These are phyloP conservation scores for Adelges cooleyi DNA, from an alignment of 1,140 invertebrate genomes.

Conservation along the genomic window DNA sequence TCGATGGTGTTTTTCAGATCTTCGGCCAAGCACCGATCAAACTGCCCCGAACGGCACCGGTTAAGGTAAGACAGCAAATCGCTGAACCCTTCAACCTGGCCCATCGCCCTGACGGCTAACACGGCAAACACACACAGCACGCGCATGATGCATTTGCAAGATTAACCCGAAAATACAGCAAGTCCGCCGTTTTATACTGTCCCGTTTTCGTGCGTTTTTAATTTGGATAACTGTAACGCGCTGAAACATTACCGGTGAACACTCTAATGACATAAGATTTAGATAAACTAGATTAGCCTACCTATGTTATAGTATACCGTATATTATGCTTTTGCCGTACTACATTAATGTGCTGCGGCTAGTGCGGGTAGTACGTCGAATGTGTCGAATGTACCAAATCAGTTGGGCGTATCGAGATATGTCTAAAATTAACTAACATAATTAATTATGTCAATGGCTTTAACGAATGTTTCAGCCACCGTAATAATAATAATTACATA, in stretches of 20 bases:
- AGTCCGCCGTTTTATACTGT: not conserved
- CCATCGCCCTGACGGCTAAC: not conserved
- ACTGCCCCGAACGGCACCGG: not conserved
- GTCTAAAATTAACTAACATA: no score
- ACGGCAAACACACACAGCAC: not conserved
- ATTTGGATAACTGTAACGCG: not conserved
- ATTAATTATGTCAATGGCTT: no score
- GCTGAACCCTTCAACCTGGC: not conserved
- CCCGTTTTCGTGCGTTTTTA: not conserved
- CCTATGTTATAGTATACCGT: no score
- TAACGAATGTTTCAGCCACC: no score
- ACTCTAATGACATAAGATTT: no score
- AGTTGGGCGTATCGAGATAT: not conserved
- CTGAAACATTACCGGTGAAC: not conserved
- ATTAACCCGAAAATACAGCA: not conserved
- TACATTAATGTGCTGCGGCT: no score
- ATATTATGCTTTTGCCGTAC: no score
- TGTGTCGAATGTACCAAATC: constrained; percentile 1
- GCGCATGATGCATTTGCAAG: not conserved
- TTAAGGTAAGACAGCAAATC: not conserved
- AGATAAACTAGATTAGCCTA: no score
- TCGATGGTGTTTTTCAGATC: not conserved
- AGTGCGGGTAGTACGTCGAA: not conserved
- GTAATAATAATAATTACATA: no score
- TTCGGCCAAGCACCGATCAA: not conserved